A percentile compares a stretch with the other conserved stretches of the same genome.
Conservation (phyloP, 2,113 vertebrate genomes). For the Danio rerio region DNA sequence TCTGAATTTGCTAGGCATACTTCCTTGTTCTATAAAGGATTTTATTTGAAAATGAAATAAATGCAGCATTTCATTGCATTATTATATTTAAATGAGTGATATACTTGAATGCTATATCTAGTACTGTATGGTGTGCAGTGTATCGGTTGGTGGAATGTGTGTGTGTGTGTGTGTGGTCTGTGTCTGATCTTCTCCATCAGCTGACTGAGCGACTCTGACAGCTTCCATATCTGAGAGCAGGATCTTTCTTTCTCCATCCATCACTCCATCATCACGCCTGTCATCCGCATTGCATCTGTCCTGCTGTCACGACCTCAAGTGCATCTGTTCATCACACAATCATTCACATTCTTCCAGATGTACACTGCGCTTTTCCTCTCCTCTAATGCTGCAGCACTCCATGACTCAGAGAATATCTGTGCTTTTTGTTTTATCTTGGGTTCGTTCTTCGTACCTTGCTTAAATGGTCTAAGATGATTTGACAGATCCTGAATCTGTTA, state of each 20-base stretch:
- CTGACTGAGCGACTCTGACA: slow-evolving; percentile 37
- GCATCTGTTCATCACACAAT: background rate
- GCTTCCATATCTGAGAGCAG: slow-evolving; percentile 33
- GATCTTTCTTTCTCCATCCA: slow-evolving; percentile 38
- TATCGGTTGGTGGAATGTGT: too few species aligned
- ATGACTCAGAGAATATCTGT: slow-evolving; percentile 35
- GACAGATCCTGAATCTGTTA: too few species aligned
- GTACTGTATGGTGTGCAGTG: too few species aligned
- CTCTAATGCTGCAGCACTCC: slow-evolving; percentile 32
- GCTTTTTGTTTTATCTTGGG: slow-evolving; percentile 26
- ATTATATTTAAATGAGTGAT: too few species aligned
- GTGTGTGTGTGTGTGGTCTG: too few species aligned
- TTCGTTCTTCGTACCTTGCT: too few species aligned
- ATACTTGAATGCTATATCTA: too few species aligned
- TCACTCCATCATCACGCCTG: slow-evolving; percentile 19
- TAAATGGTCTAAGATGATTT: too few species aligned
- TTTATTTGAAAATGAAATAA: too few species aligned
- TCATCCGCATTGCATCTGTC: background rate
- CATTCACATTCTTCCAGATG: background rate
- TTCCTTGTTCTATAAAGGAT: too few species aligned
- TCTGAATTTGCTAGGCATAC: too few species aligned
- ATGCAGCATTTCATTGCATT: too few species aligned
- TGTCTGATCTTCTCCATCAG: background rate
- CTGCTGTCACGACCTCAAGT: slow-evolving; percentile 34
- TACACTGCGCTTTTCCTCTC: background rate